Conservation (phyloP, 2,888 invertebrate genomes). For the Chalcis sispes region DNA sequence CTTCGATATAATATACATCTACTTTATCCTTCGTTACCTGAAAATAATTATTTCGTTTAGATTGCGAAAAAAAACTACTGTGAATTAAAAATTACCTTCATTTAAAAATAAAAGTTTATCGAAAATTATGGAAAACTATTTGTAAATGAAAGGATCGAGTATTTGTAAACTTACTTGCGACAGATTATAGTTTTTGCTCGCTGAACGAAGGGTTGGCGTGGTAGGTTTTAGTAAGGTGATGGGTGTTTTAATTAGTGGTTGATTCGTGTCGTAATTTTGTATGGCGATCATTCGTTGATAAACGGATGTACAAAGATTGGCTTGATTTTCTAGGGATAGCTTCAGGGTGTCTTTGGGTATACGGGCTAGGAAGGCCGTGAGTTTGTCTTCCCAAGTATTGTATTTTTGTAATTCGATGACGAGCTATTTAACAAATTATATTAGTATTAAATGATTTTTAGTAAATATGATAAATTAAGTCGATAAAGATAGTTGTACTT, state of each 20-base stretch:
- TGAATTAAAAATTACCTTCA: no score
- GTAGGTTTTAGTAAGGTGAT: constrained; percentile 83
- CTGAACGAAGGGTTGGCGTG: constrained; percentile 77
- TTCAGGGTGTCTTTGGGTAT: constrained; percentile 70
- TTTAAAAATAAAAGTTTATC: no score
- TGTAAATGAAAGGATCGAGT: no score
- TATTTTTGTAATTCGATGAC: constrained; percentile 77
- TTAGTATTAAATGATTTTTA: not conserved
- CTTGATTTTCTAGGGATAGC: constrained; percentile 70
- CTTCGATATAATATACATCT: constrained; percentile 82
- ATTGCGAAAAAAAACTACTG: no score
- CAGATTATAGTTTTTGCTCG: constrained; percentile 83
- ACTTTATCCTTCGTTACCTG: constrained; percentile 79
- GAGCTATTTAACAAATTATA: constrained; percentile 59
- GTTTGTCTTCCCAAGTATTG: constrained; percentile 79
- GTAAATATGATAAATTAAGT: not conserved
- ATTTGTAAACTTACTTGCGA: constrained; percentile 64
- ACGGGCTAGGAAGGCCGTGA: constrained; percentile 77
- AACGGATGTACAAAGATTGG: constrained; percentile 73
- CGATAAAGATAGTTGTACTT: not conserved
- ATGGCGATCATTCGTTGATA: constrained; percentile 80
- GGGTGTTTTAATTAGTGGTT: constrained; percentile 78
- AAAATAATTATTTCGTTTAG: no score
- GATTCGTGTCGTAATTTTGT: constrained; percentile 76
- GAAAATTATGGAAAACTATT: no score